These are phyloP conservation scores for Microtus ochrogaster DNA, from an alignment of 2,113 vertebrate genomes.

Conservation along the genomic window DNA sequence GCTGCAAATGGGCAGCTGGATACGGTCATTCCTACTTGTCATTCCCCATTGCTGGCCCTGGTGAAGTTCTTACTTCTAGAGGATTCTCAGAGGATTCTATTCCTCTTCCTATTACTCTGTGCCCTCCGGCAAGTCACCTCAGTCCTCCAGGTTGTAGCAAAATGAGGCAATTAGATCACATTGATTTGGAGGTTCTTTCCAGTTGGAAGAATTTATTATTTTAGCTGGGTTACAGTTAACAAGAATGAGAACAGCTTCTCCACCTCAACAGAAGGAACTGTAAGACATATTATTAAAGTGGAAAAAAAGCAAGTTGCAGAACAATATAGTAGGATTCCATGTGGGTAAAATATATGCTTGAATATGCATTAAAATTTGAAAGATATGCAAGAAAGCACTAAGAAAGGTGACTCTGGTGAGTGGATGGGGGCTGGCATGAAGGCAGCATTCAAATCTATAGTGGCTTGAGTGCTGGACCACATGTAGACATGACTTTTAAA, in stretches of 20 bases:
- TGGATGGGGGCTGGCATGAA: not conserved
- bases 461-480: not conserved
- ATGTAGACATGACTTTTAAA: not conserved
- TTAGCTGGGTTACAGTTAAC: conserved; percentile 60
- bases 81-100: conserved; percentile 47
- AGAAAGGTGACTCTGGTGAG: conserved; percentile 8
- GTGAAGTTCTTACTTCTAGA: conserved; percentile 26
- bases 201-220: conserved; percentile 67
- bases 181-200: conserved; percentile 59
- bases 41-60: not conserved
- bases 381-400: not conserved
- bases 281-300: conserved; percentile 59
- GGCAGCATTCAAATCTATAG: not conserved
- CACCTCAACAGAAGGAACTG: not conserved
- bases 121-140: conserved; percentile 41
- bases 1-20: not conserved
- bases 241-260: conserved; percentile 51
- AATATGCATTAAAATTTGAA: conserved; percentile 43
- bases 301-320: conserved; percentile 48
- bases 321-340: conserved; percentile 63
- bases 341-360: conserved; percentile 49
- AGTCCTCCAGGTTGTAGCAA: conserved; percentile 50
- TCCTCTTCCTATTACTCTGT: not conserved
- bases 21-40: not conserved
- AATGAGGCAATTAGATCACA: conserved; percentile 76